Conservation (phyloP, 2,113 vertebrate species). For the zebrafish (Danio rerio) region GRCz12tu NC_133199.1:35168501-35169000, state of each 20-base stretch:
- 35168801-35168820: neutral
- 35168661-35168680: constrained; percentile 37
- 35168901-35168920: too few species aligned
- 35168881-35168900: too few species aligned
- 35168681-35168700: constrained; percentile 25
- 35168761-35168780: neutral
- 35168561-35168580: constrained; percentile 32
- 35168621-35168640: constrained; percentile 30
- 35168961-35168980: too few species aligned
- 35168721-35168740: constrained; percentile 8
- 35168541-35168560: constrained; percentile 13
- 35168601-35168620: constrained; percentile 41
- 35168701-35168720: constrained; percentile 21
- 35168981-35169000: too few species aligned
- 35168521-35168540: constrained; percentile 28
- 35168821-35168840: neutral
- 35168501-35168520: neutral
- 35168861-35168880: neutral
- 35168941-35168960: too few species aligned
- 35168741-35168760: neutral
- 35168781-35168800: neutral
- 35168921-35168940: too few species aligned
- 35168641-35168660: constrained; percentile 33
- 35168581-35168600: constrained; percentile 6
- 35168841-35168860: neutral